Base-by-base conservation (phyloP, 2,888 invertebrate genomes). In the Poecilobothrus nobilitatus region DNA sequence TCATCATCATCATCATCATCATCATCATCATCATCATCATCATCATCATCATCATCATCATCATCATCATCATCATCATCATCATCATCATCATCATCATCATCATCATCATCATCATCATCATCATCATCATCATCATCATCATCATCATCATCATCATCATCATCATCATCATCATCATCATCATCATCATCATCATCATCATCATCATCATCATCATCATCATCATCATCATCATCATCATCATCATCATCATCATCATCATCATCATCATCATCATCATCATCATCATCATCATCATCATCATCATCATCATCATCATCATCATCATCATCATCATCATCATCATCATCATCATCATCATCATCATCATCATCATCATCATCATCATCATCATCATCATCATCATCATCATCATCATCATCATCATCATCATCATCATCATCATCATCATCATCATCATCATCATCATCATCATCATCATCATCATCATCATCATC, bases 1-100 rank as follows among this genome's bases (percentile, higher is more conserved):
- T 53, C 53, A 53, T 53, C 53, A 53, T 53, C 53, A 53, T 53
- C 53, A 53, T 53, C 53, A 53, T 53, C 53, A 53, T 53, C 53
- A 53, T 53, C 53, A 53, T 53, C 53, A 53, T 53, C 53, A 53
- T 53, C 53, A 53, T 53, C 53, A 53, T 53, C 53, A 53, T 53
- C 53, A 53, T 53, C 53, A 53, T 53, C 53, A 53, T 53, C 53
- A 53, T 53, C 53, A 53, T 53, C 53, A 53, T 53, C 53, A 53
- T 53, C 53, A 53, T 53, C 53, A 53, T 53, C 53, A 53, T 53
- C 53, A 53, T 53, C 53, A 53, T 53, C 53, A 53, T 53, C 53
- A 53, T 53, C 53, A 53, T 53, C 53, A 53, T 53, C 53, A 53
- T 53, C 53, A 53, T 53, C 53, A 53, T 53, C 53, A 53, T n/a